Conservation (phyloP, 2,113 vertebrate genomes). For the Caracal caracal region DNA sequence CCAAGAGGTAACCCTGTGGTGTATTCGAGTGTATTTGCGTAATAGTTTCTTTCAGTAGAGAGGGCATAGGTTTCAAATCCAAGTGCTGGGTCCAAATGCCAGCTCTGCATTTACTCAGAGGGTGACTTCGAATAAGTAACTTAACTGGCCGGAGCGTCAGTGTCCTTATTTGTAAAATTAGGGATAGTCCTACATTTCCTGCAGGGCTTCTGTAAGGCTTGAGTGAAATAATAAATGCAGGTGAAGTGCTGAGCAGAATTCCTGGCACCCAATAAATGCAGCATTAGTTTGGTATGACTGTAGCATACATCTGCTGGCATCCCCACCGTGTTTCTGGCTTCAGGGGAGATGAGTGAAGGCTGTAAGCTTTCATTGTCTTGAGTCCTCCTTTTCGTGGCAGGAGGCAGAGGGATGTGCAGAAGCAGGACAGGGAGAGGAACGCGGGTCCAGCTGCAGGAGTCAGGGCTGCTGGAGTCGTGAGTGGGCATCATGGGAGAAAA, state of each 20-base stretch:
- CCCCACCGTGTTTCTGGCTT: not conserved
- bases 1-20: not conserved
- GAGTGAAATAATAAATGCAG: not conserved
- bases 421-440: not conserved
- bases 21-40: not conserved
- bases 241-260: not conserved
- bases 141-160: not conserved
- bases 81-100: not conserved
- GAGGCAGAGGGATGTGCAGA: not conserved
- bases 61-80: not conserved
- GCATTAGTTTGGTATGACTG: not conserved
- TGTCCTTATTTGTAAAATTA: constrained; percentile 39
- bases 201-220: not conserved
- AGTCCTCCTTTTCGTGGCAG: not conserved
- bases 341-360: not conserved
- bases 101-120: not conserved
- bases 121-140: not conserved
- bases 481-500: not conserved
- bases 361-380: not conserved
- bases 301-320: accelerated
- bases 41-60: not conserved
- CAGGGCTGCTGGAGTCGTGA: not conserved
- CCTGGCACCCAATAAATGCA: not conserved
- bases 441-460: not conserved
- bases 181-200: not conserved